phyloP scores from a whole-genome alignment of 2,797 vertebrate species.

The Oryzias dopingdopingensis region DNA sequence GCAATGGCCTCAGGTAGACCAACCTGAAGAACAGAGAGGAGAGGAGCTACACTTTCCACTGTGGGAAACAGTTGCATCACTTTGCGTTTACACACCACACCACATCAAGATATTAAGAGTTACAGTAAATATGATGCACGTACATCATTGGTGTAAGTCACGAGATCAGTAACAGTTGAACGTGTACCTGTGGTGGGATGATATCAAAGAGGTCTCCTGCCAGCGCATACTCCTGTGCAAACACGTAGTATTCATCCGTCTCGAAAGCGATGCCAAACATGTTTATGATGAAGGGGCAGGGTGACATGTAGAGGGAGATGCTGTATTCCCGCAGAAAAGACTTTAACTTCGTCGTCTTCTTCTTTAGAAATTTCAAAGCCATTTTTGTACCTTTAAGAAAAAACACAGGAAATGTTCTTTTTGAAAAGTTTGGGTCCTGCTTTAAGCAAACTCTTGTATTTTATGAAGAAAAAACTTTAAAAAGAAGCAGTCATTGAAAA shows the following conservation, averaged over 20 bases:
- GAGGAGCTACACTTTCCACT: background rate
- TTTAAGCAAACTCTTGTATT: background rate
- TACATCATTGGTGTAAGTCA: background rate
- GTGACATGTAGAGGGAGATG: constrained; percentile 83
- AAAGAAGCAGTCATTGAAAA: too few relatives aligned
- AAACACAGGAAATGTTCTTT: background rate
- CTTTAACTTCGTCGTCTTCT: constrained; percentile 86
- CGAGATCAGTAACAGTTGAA: too few relatives aligned
- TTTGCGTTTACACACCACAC: too few relatives aligned
- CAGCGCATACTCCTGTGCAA: constrained; percentile 84
- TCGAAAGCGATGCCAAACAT: constrained; percentile 85
- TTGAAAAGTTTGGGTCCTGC: background rate
- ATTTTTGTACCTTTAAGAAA: constrained; percentile 80
- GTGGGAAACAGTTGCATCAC: too few relatives aligned
- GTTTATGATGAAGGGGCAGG: constrained; percentile 86
- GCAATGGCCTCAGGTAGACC: constrained; percentile 82
- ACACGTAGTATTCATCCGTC: constrained; percentile 85
- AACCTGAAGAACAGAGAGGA: constrained; percentile 59
- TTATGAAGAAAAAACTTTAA: too few relatives aligned
- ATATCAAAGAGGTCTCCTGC: constrained; percentile 87
- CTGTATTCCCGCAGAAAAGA: constrained; percentile 85
- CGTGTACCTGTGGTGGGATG: constrained; percentile 83
- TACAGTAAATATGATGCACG: background rate
- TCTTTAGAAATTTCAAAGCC: constrained; percentile 85
- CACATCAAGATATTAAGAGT: too few relatives aligned